Base-by-base conservation (phyloP, 2,113 vertebrate species). In the Oenanthe melanoleuca region DNA sequence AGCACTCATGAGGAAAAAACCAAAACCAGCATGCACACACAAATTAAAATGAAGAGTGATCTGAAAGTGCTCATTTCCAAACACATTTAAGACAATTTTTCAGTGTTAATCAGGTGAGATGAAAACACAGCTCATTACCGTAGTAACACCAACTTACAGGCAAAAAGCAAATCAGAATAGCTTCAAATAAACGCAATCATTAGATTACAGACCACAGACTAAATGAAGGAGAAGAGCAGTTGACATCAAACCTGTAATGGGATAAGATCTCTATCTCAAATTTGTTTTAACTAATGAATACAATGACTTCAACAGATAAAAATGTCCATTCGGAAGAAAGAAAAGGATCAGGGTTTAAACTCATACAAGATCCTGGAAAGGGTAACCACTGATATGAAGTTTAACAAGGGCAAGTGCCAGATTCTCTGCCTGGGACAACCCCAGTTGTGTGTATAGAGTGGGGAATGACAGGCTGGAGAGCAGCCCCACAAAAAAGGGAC, bases 61-160 rank as follows among this genome's bases (percentile, higher is more conserved):
- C 55, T 85, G 60, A 91, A 95, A 95, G 37, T n/a, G 28, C 50
- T 92, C 78, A 64, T 83, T 96, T 95, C 92, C 88, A 89, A 95
- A 83, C 5, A 49, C 50, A 86, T 78, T 88, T 92, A 93, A 89
- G 67, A 84, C 23, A 92, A 89, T 85, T 82, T 94, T 86, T 63
- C 67, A 74, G 53, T 29, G 34, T 47, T 80, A 78, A 72, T 80
- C 69, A 89, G 77, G 17, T 89, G 34, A 95, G 52, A 88, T 37
- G 66, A 96, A 83, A 95, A 91, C 45, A 82, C 14, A 65, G 88
- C 69, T 94, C 72, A 86, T 89, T 74, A 91, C 29, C 65, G 63
- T 49, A 80, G 22, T 24, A 88, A 82, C 20, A 47, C 9, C 87
- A 66, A 44, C 50, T 95, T 93, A 80, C 37, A 78, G 67, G 42